Base-by-base conservation (phyloP, 2,888 invertebrate genomes). In the Anoncus sp. region DNA sequence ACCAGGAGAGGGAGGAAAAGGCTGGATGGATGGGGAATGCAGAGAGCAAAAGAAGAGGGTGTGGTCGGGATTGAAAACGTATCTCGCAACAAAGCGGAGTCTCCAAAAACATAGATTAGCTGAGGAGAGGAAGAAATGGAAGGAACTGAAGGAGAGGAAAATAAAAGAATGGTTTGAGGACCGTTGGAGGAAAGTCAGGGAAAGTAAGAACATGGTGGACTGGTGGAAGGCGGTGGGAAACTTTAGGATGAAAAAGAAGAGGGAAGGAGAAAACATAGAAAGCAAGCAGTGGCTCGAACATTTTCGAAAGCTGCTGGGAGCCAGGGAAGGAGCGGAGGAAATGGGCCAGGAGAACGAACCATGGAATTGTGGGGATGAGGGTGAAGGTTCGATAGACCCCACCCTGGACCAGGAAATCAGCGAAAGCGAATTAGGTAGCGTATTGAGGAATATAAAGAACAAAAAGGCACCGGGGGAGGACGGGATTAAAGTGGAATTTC, bases 191-290 rank as follows among this genome's bases (percentile, higher is more conserved):
- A 45, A 14, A 4, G 45, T 45, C 10, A 43, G 27, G 24, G 60
- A 45, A n/a, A 60, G 45, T 45, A 12, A 24, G 27, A 60, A 45
- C 7, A 45, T 60, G 45, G 5, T n/a, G 14, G 59, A 59, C 2
- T 45, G 31, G 62, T 45, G 45, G 9, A 27, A 47, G 16, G 62
- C 47, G 7, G 31, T 62, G 9, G 31, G 27, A 18, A 62, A 62
- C 1, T 16, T 45, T n/a, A 45, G 5, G 31, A 45, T 27, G 7
- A 62, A 16, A 31, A 38, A 18, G 16, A 47, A 16, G 24, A 45
- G 31, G 16, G 31, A n/a, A 1, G 62, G 62, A 1, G 16, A 18
- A 31, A 16, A 45, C 2, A 62, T 47, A 16, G 31, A 47, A 12
- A 47, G 12, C 3, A 18, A 18, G 18, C 24, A 47, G 0, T 62